Percentiles rank a stretch among this genome's conserved stretches.
Evolutionary conservation across 2,797 vertebrate genomes (phyloP).

Genomic region (Rachycentron canadum): DNA sequence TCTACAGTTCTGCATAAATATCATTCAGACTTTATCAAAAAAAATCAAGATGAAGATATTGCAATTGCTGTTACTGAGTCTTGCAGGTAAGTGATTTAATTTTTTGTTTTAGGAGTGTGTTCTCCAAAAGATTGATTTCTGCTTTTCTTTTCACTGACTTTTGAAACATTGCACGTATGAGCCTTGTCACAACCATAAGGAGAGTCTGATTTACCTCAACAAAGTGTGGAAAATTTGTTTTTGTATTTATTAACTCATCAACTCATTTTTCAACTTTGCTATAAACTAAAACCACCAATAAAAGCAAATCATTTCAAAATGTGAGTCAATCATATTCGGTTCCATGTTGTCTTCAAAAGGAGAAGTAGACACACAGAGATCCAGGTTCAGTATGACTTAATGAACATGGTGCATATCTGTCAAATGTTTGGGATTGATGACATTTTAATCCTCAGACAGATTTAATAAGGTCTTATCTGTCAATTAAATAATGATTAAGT

Average conservation of each 20-base stretch:
- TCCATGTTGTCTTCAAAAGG: background rate
- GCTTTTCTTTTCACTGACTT: background rate
- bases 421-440: background rate
- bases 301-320: background rate
- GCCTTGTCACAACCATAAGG: background rate
- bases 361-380: background rate
- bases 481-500: background rate
- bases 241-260: too few species aligned
- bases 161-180: too few species aligned
- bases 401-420: background rate
- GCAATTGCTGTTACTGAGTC: slow-evolving; percentile 50
- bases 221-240: too few species aligned
- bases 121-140: background rate
- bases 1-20: background rate
- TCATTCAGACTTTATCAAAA: background rate
- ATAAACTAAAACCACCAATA: too few species aligned
- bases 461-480: background rate
- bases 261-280: too few species aligned
- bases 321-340: background rate
- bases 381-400: background rate
- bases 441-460: background rate
- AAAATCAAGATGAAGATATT: slow-evolving; percentile 67
- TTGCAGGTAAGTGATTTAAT: slow-evolving; percentile 67
- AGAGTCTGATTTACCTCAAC: slow-evolving; percentile 1
- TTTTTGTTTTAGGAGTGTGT: background rate